These are phyloP conservation scores for Spea hammondii DNA, from an alignment of 2,797 vertebrate genomes.

Conservation along the genomic window DNA sequence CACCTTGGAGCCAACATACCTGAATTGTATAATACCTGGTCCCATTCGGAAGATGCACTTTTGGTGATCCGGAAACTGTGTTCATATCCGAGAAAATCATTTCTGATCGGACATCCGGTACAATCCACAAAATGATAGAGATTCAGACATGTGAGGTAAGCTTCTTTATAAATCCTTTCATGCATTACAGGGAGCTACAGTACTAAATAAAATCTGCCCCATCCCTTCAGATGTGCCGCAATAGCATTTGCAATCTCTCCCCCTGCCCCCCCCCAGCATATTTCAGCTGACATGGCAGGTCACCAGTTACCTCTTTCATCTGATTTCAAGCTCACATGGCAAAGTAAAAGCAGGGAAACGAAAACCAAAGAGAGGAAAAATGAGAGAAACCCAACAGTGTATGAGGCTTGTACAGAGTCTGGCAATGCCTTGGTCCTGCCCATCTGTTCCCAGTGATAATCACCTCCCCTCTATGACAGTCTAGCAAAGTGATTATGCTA, in stretches of 20 bases:
- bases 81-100: constrained; percentile 99
- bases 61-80: constrained; percentile 89
- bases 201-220: constrained; percentile 66
- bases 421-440: constrained; percentile 76
- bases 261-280: constrained; percentile 44
- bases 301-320: constrained; percentile 55
- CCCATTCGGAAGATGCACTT: constrained; percentile 95
- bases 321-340: constrained; percentile 57
- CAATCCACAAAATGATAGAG: constrained; percentile 77
- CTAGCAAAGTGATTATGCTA: constrained; percentile 82
- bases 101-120: constrained; percentile 73
- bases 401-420: constrained; percentile 70
- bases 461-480: constrained; percentile 80
- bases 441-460: constrained; percentile 86
- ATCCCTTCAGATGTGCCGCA: constrained; percentile 60
- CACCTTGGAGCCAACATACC: constrained; percentile 73
- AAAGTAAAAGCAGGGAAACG: constrained; percentile 40
- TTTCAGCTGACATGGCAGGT: constrained; percentile 61
- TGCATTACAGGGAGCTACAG: constrained; percentile 63
- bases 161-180: constrained; percentile 70
- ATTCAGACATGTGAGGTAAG: constrained; percentile 65
- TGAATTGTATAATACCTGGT: constrained; percentile 96
- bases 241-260: constrained; percentile 55
- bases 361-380: constrained; percentile 57
- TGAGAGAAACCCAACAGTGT: constrained; percentile 62